Conservation (phyloP, 2,888 invertebrate genomes). For the Drosophila helvetica region DNA sequence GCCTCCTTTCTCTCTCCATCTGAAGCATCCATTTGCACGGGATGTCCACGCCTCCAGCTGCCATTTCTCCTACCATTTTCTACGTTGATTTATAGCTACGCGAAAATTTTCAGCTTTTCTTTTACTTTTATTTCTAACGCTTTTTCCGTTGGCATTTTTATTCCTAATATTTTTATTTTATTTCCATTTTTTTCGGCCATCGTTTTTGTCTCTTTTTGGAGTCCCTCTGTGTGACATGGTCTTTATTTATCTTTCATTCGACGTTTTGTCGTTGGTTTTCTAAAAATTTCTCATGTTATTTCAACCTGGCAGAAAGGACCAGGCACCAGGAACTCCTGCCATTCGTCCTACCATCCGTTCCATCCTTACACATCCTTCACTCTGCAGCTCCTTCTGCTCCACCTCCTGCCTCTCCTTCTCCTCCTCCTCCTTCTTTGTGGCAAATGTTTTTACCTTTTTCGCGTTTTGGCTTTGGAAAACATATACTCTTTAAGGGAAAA, state of each 20-base stretch:
- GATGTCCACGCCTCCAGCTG: conserved; percentile 48
- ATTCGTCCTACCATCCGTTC: conserved; percentile 10
- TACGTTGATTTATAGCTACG: conserved; percentile 74
- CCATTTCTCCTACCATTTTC: conserved; percentile 19
- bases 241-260: conserved; percentile 80
- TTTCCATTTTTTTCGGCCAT: conserved; percentile 39
- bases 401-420: neutral
- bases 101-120: conserved; percentile 32
- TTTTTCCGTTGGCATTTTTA: conserved; percentile 24
- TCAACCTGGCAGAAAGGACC: conserved; percentile 66
- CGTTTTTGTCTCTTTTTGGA: conserved; percentile 28
- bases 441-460: conserved; percentile 44
- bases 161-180: conserved; percentile 35
- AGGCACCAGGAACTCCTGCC: neutral
- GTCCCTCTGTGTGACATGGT: conserved; percentile 37
- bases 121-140: conserved; percentile 28
- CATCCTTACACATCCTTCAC: conserved; percentile 14
- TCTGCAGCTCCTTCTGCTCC: conserved; percentile 1
- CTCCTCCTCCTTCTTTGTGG: conserved; percentile 14
- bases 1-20: conserved; percentile 31
- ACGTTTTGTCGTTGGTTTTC: conserved; percentile 76
- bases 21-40: neutral
- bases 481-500: conserved; percentile 17
- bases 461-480: conserved; percentile 55
- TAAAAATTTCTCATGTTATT: conserved; percentile 75